These are phyloP conservation scores for Progne subis DNA, from an alignment of 2,113 vertebrate genomes.

Conservation along the genomic window DNA sequence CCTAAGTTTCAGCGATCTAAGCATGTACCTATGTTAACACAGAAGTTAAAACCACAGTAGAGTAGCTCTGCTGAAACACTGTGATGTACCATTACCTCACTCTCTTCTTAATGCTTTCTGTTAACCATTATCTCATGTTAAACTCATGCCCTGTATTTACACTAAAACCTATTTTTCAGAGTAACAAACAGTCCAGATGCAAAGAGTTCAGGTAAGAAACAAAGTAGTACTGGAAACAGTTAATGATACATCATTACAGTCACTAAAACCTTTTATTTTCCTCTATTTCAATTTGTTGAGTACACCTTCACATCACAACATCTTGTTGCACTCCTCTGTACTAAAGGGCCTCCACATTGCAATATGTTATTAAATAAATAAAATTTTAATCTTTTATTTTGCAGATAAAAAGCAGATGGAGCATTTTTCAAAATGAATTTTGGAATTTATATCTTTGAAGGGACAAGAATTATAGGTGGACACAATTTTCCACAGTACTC, in stretches of 20 bases:
- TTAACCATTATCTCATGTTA: neutral
- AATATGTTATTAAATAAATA: neutral
- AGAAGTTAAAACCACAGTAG: neutral
- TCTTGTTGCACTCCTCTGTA: neutral
- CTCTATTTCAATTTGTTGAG: neutral
- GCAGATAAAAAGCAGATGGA: neutral
- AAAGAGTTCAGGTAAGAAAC: neutral
- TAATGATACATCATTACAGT: neutral
- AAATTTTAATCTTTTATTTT: neutral
- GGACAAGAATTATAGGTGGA: neutral
- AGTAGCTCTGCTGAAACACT: neutral
- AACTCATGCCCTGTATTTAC: neutral
- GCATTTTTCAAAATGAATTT: neutral
- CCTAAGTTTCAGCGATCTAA: neutral
- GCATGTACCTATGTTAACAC: neutral
- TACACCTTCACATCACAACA: neutral
- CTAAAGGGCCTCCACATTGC: neutral
- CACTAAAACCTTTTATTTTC: neutral
- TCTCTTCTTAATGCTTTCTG: neutral
- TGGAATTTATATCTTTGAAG: neutral
- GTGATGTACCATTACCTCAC: neutral
- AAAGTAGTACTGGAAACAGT: neutral
- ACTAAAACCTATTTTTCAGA: neutral
- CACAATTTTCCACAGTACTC: neutral
- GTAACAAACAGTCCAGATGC: neutral